Evolutionary conservation across 1,140 invertebrate genomes (phyloP).

Genomic region (Cardiocondyla obscurior): DNA sequence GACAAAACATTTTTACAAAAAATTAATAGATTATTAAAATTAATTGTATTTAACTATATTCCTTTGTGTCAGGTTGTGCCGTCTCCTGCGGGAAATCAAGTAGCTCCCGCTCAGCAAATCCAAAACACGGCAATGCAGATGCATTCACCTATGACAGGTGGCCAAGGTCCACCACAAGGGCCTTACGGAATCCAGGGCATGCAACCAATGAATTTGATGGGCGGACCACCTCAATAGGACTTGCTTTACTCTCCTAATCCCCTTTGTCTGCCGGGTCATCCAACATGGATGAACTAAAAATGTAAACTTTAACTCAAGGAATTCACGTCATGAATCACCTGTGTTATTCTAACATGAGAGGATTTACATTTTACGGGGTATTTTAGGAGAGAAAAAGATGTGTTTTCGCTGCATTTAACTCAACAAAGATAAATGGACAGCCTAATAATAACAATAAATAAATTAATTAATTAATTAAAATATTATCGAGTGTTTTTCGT

Average conservation of each 20-base stretch:
- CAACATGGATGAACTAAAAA: constrained; percentile 76
- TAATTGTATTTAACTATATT: constrained; percentile 8
- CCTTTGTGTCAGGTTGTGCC: constrained; percentile 77
- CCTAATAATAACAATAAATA: background rate
- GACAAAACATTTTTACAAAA: background rate
- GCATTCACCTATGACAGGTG: constrained; percentile 81
- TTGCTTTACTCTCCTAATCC: constrained; percentile 78
- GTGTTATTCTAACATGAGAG: constrained; percentile 29
- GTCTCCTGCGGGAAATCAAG: constrained; percentile 81
- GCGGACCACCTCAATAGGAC: constrained; percentile 81
- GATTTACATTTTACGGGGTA: constrained; percentile 62
- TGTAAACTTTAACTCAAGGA: constrained; percentile 27
- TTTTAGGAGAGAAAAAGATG: constrained; percentile 67
- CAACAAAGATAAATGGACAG: background rate
- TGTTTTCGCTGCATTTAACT: background rate
- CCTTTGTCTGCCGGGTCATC: constrained; percentile 71
- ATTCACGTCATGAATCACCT: background rate
- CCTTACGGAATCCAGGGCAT: constrained; percentile 78
- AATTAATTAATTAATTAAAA: no score
- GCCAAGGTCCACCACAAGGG: constrained; percentile 79
- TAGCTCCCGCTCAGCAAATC: constrained; percentile 84
- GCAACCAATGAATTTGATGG: constrained; percentile 85
- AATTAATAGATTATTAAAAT: background rate
- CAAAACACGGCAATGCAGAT: constrained; percentile 85
- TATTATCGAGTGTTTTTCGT: background rate